Base-by-base conservation (phyloP, 30 jellyfish, hydroid and myxozoan species). In the Pseudorhiza aurosa region DNA sequence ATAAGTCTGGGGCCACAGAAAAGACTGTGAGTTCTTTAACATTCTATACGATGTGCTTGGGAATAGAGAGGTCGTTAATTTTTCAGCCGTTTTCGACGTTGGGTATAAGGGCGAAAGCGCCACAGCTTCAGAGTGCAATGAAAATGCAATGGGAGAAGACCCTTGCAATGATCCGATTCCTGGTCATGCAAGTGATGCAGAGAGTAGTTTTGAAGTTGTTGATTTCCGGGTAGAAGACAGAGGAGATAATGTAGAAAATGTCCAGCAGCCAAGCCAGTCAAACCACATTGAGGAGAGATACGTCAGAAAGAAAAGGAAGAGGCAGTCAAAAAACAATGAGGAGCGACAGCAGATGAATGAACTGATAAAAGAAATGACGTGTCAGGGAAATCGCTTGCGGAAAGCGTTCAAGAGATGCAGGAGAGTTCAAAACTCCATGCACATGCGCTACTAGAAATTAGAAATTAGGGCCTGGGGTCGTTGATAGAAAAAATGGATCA, bases 1-100 rank as follows among this genome's bases (percentile, higher is more conserved):
- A 71, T 4, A 4, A 71, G 33, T 71, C 85, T 29, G 76, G 76
- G 76, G 35, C 25, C 26, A 71, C 33, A 46, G 55, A 44, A 69
- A 18, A 35, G 77, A 71, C 1, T 71, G 85, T 26, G 77, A 71
- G 18, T 43, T 3, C 25, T 43, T 43, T 47, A 33, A 71, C 4
- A 71, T 71, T 7, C 24, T 71, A 0, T 26, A 46, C 35, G 31
- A 26, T 2, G 77, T 47, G 28, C 71, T 71, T 43, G 77, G 51
- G 5, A 4, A 46, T 2, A 14, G 55, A 27, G 85, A 46, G 29
- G 46, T 43, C 7, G 76, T 46, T 4, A 4, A 10, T 2, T 71
- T 44, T 71, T 3, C 85, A 9, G 85, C 44, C n/a, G 55, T 43
- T 2, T 4, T 71, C 10, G 85, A 55, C 25, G 57, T 55, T 8